Evolutionary conservation across 2,888 invertebrate genomes (phyloP).

Genomic region (Drosophila fungiperda): DNA sequence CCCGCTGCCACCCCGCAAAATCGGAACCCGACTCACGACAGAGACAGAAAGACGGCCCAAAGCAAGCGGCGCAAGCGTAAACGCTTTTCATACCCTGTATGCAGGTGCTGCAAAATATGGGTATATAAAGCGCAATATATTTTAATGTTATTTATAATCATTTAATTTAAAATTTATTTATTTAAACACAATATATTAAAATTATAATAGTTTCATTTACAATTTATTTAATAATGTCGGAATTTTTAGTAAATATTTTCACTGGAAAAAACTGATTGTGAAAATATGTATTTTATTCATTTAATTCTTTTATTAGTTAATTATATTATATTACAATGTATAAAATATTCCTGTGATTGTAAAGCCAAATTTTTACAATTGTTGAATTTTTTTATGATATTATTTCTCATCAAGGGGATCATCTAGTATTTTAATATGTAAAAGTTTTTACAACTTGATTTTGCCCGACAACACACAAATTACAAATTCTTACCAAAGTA

Average conservation of each 20-base stretch:
- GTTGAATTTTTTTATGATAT: too few relatives aligned
- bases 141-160: background rate
- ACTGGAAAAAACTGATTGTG: too few relatives aligned
- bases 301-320: too few relatives aligned
- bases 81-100: slow-evolving; percentile 58
- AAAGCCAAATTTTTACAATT: too few relatives aligned
- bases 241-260: too few relatives aligned
- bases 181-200: background rate
- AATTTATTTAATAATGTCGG: background rate
- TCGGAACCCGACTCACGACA: slow-evolving; percentile 35
- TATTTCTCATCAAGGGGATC: background rate
- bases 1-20: slow-evolving; percentile 29
- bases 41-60: slow-evolving; percentile 50
- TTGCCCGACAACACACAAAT: background rate
- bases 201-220: background rate
- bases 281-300: background rate
- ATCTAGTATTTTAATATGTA: background rate
- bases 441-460: background rate
- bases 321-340: background rate
- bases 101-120: background rate
- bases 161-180: background rate
- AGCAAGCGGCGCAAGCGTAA: slow-evolving; percentile 68
- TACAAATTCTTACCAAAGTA: background rate
- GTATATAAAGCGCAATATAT: background rate
- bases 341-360: background rate